Evolutionary conservation across 2,113 vertebrate genomes (phyloP).

Genomic region (Hydrochoerus hydrochaeris): DNA sequence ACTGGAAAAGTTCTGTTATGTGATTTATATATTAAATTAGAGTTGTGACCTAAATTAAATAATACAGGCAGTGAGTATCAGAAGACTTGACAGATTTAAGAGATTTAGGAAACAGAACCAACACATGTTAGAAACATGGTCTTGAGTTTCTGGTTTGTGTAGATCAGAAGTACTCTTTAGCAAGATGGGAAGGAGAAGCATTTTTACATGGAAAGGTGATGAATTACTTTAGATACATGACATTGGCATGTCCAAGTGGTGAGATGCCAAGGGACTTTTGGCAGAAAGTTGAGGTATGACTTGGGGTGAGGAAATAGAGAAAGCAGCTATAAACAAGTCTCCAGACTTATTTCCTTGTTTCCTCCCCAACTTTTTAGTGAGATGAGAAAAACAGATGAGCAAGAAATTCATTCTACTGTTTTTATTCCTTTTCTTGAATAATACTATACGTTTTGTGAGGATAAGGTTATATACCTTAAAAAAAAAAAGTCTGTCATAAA

Average conservation of each 20-base stretch:
- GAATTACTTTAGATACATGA: background rate
- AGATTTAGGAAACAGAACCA: background rate
- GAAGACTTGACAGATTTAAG: background rate
- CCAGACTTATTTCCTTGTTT: background rate
- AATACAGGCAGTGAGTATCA: background rate
- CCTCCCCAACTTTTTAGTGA: background rate
- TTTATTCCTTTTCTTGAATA: background rate
- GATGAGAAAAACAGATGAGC: background rate
- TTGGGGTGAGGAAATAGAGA: background rate
- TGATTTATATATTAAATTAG: background rate
- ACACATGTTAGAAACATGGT: background rate
- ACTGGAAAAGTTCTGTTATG: background rate
- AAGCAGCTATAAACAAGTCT: background rate
- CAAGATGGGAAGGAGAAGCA: background rate
- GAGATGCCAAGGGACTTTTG: background rate
- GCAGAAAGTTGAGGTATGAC: background rate
- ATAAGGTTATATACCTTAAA: background rate
- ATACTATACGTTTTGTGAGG: background rate
- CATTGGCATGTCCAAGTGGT: background rate
- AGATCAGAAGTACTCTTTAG: background rate
- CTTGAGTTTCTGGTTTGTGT: too few relatives aligned
- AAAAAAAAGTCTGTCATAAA: background rate
- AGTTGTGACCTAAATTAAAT: background rate
- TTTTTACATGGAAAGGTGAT: slow-evolving; percentile 5
- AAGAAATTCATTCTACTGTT: background rate